A percentile compares a stretch with the other conserved stretches of the same genome.
These are phyloP conservation scores for Coelinius sp. DNA, from an alignment of 2,888 invertebrate species.

Conservation along the genomic window DNA sequence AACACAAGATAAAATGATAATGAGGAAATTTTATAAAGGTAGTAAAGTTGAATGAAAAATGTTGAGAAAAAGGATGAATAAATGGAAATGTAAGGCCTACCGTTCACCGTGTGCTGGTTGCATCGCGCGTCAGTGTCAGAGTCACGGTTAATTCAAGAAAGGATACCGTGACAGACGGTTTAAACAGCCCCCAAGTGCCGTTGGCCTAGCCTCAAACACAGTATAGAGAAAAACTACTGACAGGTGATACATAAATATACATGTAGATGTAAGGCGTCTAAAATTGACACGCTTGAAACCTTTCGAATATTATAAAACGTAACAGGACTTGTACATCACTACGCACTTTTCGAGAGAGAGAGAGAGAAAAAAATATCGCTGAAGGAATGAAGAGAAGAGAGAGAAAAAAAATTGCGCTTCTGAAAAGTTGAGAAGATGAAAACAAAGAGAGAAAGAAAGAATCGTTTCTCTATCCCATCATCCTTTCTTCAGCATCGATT, in stretches of 20 bases:
- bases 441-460: not conserved
- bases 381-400: not conserved
- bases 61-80: not conserved
- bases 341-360: conserved; percentile 5
- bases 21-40: too few species aligned
- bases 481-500: conserved; percentile 22
- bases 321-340: conserved; percentile 12
- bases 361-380: not conserved
- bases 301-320: conserved; percentile 19
- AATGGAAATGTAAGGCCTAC: not conserved
- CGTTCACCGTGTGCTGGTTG: not conserved
- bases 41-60: too few species aligned
- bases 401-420: conserved; percentile 4
- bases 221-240: not conserved
- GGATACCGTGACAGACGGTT: conserved; percentile 33
- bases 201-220: conserved; percentile 17
- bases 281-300: conserved; percentile 16
- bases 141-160: conserved; percentile 17
- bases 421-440: not conserved
- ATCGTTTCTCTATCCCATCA: not conserved
- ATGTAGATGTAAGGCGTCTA: conserved; percentile 16
- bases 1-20: too few species aligned
- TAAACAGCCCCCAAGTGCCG: conserved; percentile 13
- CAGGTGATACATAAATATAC: conserved; percentile 26
- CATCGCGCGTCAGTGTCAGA: conserved; percentile 16